A percentile compares a stretch with the other conserved stretches of the same genome.
Conservation (phyloP, 2,888 invertebrate genomes). For the Ernsta delagoae region DNA sequence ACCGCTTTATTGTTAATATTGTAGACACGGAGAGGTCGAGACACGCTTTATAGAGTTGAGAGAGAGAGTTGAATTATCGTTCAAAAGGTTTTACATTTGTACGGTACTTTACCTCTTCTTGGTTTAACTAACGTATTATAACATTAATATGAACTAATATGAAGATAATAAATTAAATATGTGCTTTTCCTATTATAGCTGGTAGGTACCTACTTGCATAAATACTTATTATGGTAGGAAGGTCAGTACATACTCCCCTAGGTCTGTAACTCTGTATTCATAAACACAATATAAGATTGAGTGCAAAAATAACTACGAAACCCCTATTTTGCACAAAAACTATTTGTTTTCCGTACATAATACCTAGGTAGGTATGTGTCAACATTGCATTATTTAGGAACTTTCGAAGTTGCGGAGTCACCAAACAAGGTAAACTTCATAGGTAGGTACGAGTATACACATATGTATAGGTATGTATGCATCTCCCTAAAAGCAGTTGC, state of each 20-base stretch:
- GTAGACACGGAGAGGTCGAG: conserved; percentile 22
- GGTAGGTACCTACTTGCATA: too few species aligned
- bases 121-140: neutral
- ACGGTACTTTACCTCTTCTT: too few species aligned
- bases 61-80: conserved; percentile 29
- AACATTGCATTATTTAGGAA: conserved; percentile 50
- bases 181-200: too few species aligned
- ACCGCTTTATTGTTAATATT: conserved; percentile 34
- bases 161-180: too few species aligned
- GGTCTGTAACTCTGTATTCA: too few species aligned
- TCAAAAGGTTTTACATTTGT: conserved; percentile 36
- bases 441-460: neutral
- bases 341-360: conserved; percentile 39
- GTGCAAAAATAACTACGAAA: too few species aligned
- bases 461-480: conserved; percentile 40
- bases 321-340: conserved; percentile 4
- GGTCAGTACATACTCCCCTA: too few species aligned
- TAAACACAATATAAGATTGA: too few species aligned
- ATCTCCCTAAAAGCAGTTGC: conserved; percentile 41
- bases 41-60: conserved; percentile 23
- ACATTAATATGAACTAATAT: too few species aligned
- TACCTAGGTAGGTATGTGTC: conserved; percentile 34
- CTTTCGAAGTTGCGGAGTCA: conserved; percentile 53
- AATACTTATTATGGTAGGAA: too few species aligned
- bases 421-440: conserved; percentile 52